These are phyloP conservation scores for Mesoclemmys tuberculata DNA, from an alignment of 2,113 vertebrate genomes.

Conservation along the genomic window DNA sequence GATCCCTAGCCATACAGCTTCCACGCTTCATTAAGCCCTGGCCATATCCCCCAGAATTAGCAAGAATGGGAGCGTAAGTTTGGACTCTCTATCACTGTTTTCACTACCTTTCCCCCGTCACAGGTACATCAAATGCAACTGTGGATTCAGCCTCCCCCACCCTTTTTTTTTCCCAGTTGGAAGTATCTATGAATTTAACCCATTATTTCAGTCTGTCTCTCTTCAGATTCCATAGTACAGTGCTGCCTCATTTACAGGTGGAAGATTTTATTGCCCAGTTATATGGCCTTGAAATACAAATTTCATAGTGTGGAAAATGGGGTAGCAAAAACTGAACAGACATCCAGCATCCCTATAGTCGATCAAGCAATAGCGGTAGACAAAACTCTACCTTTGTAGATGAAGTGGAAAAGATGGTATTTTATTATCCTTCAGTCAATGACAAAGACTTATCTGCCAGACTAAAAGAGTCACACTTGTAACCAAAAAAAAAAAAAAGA, in stretches of 20 bases:
- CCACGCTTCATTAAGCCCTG: background rate
- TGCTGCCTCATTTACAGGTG: background rate
- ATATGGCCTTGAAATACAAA: background rate
- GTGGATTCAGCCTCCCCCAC: background rate
- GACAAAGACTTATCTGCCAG: background rate
- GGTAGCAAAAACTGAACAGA: background rate
- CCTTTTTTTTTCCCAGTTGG: fast-evolving
- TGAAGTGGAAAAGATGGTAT: background rate
- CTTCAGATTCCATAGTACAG: background rate
- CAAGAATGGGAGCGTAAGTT: background rate
- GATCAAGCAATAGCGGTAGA: background rate
- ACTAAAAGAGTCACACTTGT: background rate
- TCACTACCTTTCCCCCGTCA: background rate
- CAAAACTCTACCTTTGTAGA: background rate
- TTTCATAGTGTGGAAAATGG: background rate
- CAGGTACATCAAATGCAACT: background rate
- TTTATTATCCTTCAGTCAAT: background rate
- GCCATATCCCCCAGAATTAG: background rate
- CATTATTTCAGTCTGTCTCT: background rate
- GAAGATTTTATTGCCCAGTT: background rate
- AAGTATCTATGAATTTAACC: background rate
- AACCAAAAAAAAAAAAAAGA: background rate
- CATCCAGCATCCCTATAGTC: background rate
- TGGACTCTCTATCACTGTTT: background rate
- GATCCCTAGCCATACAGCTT: background rate